phyloP scores from a whole-genome alignment of 1,140 invertebrate genomes.

The Olivierus martensii region DNA sequence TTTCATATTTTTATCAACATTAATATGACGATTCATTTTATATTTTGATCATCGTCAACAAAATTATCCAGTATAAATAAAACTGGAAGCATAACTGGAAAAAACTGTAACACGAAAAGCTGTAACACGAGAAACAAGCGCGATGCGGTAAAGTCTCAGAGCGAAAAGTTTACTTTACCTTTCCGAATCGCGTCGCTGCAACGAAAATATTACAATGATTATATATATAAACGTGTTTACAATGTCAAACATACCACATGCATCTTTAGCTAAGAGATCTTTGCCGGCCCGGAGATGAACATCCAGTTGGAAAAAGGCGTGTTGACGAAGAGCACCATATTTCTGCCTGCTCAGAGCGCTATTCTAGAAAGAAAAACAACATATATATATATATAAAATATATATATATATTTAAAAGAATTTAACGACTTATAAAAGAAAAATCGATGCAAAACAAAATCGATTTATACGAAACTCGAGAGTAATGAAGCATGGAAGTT shows the following conservation, averaged over 20 bases:
- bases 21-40: too few relatives aligned
- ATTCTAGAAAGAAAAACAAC: conserved; percentile 13
- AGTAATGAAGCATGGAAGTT: not conserved
- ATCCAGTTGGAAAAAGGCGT: conserved; percentile 80
- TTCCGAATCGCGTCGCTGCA: too few relatives aligned
- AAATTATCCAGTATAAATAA: too few relatives aligned
- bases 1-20: too few relatives aligned
- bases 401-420: not conserved
- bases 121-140: too few relatives aligned
- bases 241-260: conserved; percentile 56
- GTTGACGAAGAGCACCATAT: conserved; percentile 23
- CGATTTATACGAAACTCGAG: not conserved
- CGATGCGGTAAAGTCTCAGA: too few relatives aligned
- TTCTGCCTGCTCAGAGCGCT: conserved; percentile 18
- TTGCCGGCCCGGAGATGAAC: conserved; percentile 72
- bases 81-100: too few relatives aligned
- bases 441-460: not conserved
- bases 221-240: conserved; percentile 2
- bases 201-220: too few relatives aligned
- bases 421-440: not conserved
- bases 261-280: conserved; percentile 83
- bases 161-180: too few relatives aligned
- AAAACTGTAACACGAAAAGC: too few relatives aligned
- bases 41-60: too few relatives aligned
- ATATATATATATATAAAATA: too few relatives aligned